A percentile compares a stretch with the other conserved stretches of the same genome.
Evolutionary conservation across 2,113 vertebrate species (phyloP).

Genomic region (Pachycephala philippinensis): DNA sequence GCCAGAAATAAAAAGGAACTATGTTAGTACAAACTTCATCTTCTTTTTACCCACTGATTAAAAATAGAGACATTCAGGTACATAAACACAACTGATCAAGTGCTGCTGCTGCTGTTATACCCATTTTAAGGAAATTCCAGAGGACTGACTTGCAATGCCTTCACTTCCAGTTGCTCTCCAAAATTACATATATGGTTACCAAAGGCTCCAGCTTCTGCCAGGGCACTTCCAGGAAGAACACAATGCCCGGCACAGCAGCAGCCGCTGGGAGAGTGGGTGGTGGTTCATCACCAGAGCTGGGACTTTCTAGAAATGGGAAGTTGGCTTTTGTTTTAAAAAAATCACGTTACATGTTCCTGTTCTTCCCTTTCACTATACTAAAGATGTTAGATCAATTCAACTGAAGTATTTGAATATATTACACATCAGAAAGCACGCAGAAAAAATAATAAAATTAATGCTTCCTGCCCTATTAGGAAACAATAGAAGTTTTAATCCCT

Average conservation of each 20-base stretch:
- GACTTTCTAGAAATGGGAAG: neutral
- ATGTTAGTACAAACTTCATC: neutral
- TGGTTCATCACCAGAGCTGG: neutral
- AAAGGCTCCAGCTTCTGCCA: neutral
- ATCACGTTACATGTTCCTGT: neutral
- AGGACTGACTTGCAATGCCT: neutral
- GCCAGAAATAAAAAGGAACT: neutral
- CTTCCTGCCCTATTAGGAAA: neutral
- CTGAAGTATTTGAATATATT: neutral
- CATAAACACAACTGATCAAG: neutral
- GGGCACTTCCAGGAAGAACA: neutral
- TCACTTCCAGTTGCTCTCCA: neutral
- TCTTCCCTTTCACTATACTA: neutral
- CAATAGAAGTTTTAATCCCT: neutral
- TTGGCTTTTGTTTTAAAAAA: neutral
- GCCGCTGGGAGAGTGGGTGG: neutral
- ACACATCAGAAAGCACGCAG: neutral
- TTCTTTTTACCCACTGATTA: neutral
- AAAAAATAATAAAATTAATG: neutral
- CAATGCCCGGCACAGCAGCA: neutral
- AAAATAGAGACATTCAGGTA: neutral
- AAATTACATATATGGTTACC: conserved; percentile 1
- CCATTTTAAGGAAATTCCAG: conserved; percentile 54
- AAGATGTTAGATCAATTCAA: neutral
- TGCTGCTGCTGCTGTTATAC: neutral